Evolutionary conservation across 2,113 vertebrate genomes (phyloP), one percentile per base, ranked within the genome.

Genomic region (Toxotes jaculatrix): DNA sequence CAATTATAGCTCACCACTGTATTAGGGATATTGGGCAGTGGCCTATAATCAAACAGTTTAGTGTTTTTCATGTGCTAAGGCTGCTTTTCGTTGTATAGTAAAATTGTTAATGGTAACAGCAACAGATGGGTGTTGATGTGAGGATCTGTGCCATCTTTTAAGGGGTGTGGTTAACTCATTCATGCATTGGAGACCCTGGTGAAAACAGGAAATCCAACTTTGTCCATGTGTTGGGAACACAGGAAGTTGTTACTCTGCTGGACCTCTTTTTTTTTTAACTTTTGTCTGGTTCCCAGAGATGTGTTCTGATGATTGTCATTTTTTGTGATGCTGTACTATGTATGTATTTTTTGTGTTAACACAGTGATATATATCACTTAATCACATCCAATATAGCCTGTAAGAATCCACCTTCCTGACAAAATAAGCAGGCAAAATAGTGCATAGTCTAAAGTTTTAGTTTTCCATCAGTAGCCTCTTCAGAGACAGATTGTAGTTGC

Each of bases 151-250:
- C 68, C 40, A 21, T 67, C 40, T 32, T 23, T 60, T 45, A 6
- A 71, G 27, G 60, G 80, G 60, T 49, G 65, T 51, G 51, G 65
- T 71, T 49, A 45, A 70, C n/a, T 91, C 86, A 89, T 89, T 91
- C 88, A 86, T 91, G 82, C 81, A 81, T 82, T 61, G 45, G 63
- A 83, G 74, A 40, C 81, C 36, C 57, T 51, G 60, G 72, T 79
- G 65, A 89, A 91, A 91, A 90, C 89, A 91, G 93, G 88, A 92
- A 91, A 70, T 80, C 62, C 43, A 72, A 56, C 59, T 82, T 49
- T 85, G 83, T 81, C 42, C 21, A 31, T 74, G 36, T 63, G 55
- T 60, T 62, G 34, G 13, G 51, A 82, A 47, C 57, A 76, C 82
- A 77, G 83, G 90, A 90, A 87, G 82, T 66, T 63, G 34, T 69